Percentiles rank a stretch among this genome's conserved stretches.
Evolutionary conservation across 2,888 invertebrate genomes (phyloP).

Genomic region (Argynnis bischoffii): DNA sequence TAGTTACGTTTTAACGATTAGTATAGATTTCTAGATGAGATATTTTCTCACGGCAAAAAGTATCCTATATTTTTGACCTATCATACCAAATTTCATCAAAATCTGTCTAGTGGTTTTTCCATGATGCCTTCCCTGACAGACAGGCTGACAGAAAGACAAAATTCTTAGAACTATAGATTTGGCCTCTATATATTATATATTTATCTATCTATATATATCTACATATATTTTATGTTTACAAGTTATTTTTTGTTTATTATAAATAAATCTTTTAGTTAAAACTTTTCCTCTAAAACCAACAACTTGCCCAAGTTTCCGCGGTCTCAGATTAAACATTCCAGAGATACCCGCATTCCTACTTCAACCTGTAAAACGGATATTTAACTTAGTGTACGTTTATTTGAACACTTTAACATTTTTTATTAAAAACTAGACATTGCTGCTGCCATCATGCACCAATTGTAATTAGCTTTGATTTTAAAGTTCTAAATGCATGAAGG

Average conservation of each 20-base stretch:
- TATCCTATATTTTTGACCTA: too few species aligned
- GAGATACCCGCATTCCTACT: slow-evolving; percentile 33
- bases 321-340: slow-evolving; percentile 41
- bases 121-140: too few species aligned
- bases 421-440: not conserved
- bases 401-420: slow-evolving; percentile 13
- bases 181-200: too few species aligned
- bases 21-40: too few species aligned
- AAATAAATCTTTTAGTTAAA: slow-evolving; percentile 11
- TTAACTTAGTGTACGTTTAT: slow-evolving; percentile 29
- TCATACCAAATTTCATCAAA: too few species aligned
- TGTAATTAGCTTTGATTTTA: not conserved
- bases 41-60: too few species aligned
- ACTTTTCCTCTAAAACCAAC: slow-evolving; percentile 13
- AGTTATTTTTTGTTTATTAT: slow-evolving; percentile 4
- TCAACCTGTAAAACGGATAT: slow-evolving; percentile 33
- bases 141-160: too few species aligned
- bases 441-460: not conserved
- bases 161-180: too few species aligned
- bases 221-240: not conserved
- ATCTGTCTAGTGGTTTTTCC: too few species aligned
- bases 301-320: slow-evolving; percentile 18
- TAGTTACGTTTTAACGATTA: too few species aligned
- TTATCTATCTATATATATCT: too few species aligned
- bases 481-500: not conserved